phyloP scores from a whole-genome alignment of 2,888 invertebrate genomes.

The Drosophila borborema region DNA sequence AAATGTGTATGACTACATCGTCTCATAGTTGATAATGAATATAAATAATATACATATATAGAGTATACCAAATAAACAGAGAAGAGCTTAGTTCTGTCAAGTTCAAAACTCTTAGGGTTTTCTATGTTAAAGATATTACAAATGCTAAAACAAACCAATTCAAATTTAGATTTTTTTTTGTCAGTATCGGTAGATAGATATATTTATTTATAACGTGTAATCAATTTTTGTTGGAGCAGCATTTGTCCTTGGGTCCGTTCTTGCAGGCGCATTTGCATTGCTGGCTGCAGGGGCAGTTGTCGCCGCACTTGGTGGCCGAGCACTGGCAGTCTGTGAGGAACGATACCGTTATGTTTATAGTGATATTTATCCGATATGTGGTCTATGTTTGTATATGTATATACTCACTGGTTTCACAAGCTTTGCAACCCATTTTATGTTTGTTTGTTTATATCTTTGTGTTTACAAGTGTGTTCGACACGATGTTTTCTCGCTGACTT shows the following conservation, averaged over 20 bases:
- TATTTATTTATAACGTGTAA: not conserved
- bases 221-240: constrained; percentile 67
- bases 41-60: not conserved
- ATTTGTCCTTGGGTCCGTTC: constrained; percentile 73
- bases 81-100: not conserved
- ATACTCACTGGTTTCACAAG: constrained; percentile 72
- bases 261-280: constrained; percentile 77
- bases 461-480: constrained; percentile 3
- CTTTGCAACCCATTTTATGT: constrained; percentile 72
- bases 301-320: constrained; percentile 69
- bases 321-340: constrained; percentile 69
- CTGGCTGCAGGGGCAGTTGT: constrained; percentile 73
- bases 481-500: constrained; percentile 12
- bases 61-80: not conserved
- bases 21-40: no score
- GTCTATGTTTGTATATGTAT: not conserved
- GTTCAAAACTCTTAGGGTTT: not conserved
- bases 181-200: not conserved
- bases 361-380: not conserved
- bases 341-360: not conserved
- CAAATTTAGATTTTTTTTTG: not conserved
- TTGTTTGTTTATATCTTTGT: constrained; percentile 7
- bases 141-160: not conserved
- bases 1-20: no score
- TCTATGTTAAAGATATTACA: not conserved